Evolutionary conservation across 2,797 vertebrate genomes (phyloP).

Genomic region (Prionace glauca): DNA sequence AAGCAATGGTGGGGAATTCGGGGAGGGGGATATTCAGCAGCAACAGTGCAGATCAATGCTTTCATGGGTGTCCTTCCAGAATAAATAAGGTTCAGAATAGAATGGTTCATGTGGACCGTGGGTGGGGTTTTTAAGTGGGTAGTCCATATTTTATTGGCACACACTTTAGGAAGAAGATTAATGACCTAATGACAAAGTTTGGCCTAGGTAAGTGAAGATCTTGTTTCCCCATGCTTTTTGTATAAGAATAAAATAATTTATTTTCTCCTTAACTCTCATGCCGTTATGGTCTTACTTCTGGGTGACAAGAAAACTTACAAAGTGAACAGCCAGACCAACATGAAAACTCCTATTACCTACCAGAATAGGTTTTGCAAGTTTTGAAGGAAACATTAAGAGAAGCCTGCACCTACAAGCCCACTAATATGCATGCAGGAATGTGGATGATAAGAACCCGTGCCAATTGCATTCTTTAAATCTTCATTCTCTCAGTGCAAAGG

Average conservation of each 20-base stretch:
- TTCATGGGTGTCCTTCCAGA: background rate
- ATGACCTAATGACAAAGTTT: background rate
- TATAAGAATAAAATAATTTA: background rate
- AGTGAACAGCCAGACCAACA: background rate
- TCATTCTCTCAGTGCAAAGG: background rate
- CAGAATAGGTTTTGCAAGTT: background rate
- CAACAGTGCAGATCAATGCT: background rate
- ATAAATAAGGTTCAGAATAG: background rate
- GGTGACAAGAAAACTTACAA: background rate
- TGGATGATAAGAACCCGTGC: background rate
- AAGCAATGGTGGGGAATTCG: background rate
- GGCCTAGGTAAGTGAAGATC: background rate
- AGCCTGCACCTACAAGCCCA: background rate
- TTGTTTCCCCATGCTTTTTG: background rate
- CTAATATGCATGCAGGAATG: background rate
- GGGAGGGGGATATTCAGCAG: background rate
- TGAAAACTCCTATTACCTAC: background rate
- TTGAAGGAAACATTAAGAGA: background rate
- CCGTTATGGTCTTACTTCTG: background rate
- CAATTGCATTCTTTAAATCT: background rate
- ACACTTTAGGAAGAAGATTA: background rate
- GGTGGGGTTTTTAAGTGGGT: background rate
- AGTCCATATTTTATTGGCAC: background rate
- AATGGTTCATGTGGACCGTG: background rate
- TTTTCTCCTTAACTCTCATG: background rate